A percentile compares a stretch with the other conserved stretches of the same genome.
These are phyloP conservation scores for Paelopatides confundens DNA, from an alignment of 53 echinoderm and acorn worm genomes.

Conservation along the genomic window DNA sequence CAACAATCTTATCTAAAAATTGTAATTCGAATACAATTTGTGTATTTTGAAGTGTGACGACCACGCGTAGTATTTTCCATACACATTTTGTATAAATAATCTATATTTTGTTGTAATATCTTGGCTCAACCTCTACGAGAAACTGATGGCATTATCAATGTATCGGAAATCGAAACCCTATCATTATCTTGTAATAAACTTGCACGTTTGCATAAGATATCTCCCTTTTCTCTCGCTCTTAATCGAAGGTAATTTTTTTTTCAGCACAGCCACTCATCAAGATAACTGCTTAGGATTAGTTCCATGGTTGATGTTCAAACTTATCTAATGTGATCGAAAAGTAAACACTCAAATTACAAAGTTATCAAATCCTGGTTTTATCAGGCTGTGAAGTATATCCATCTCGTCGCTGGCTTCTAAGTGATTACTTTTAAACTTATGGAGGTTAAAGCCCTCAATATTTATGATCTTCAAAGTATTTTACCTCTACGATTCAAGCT, in stretches of 20 bases:
- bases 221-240: background rate
- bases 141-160: background rate
- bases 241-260: background rate
- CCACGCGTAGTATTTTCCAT: too few relatives aligned
- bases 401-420: background rate
- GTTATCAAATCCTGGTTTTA: background rate
- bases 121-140: too few relatives aligned
- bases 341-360: slow-evolving; percentile 31
- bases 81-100: too few relatives aligned
- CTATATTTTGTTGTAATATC: too few relatives aligned
- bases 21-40: too few relatives aligned
- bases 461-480: background rate
- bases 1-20: too few relatives aligned
- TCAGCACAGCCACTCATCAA: background rate
- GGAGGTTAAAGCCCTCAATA: background rate
- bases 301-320: background rate
- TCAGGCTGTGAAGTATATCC: background rate
- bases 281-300: background rate
- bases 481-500: background rate
- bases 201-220: background rate
- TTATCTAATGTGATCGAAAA: slow-evolving; percentile 17
- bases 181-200: background rate
- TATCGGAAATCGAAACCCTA: background rate
- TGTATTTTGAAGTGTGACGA: too few relatives aligned
- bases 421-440: background rate